Conservation (phyloP, 64 coral and sea anemone species). For the Actinia equina region DNA sequence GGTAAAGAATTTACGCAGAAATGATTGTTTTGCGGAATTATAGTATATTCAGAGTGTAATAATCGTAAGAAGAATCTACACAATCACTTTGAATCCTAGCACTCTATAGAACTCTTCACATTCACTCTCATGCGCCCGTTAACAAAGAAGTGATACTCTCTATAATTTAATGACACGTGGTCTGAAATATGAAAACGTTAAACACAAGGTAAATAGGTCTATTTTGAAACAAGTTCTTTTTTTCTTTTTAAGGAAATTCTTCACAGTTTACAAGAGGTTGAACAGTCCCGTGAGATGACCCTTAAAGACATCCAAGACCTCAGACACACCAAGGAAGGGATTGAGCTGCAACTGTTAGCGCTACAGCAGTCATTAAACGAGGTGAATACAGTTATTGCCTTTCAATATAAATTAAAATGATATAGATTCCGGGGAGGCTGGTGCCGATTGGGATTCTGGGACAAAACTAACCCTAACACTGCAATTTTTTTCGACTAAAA, state of each 20-base stretch:
- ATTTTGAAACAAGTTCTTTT: too few relatives aligned
- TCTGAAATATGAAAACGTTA: too few relatives aligned
- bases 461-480: neutral
- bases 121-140: too few relatives aligned
- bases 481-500: too few relatives aligned
- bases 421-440: neutral
- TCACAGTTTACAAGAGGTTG: constrained; percentile 44
- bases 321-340: constrained; percentile 38
- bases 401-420: neutral
- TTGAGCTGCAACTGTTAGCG: constrained; percentile 34
- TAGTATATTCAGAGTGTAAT: too few relatives aligned
- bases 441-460: neutral
- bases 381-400: neutral
- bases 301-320: constrained; percentile 48
- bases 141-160: too few relatives aligned
- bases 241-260: constrained; percentile 27
- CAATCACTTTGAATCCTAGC: too few relatives aligned
- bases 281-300: constrained; percentile 33
- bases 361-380: constrained; percentile 35
- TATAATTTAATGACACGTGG: too few relatives aligned
- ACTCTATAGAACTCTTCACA: too few relatives aligned
- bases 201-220: too few relatives aligned
- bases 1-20: neutral
- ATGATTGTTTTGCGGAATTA: too few relatives aligned
- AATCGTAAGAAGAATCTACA: too few relatives aligned